Conservation (phyloP, 2,797 vertebrate species). For the Gymnoscopelus braueri region DNA sequence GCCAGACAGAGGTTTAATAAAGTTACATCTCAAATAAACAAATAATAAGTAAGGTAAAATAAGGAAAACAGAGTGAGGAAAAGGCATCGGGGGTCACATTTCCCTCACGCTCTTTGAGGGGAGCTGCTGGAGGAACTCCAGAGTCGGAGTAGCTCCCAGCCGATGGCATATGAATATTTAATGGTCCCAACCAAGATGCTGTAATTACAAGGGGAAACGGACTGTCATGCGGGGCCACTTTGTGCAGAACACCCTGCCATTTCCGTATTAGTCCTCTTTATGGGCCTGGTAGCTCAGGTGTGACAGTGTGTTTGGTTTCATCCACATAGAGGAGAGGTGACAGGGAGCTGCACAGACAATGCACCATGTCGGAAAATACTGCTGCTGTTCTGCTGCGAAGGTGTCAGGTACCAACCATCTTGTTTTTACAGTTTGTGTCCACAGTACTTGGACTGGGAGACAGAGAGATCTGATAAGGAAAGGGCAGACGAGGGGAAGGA, state of each 20-base stretch:
- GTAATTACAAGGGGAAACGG: conserved; percentile 75
- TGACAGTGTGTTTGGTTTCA: conserved; percentile 58
- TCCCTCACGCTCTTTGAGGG: conserved; percentile 36
- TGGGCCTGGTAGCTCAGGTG: conserved; percentile 67
- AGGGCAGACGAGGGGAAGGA: conserved; percentile 4
- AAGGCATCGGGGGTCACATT: conserved; percentile 13
- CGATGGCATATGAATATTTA: conserved; percentile 75
- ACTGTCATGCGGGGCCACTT: conserved; percentile 68
- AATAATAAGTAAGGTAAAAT: no score
- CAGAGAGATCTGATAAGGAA: conserved; percentile 26
- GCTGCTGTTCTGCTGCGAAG: conserved; percentile 17
- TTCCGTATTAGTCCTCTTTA: conserved; percentile 63
- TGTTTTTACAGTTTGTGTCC: conserved; percentile 17
- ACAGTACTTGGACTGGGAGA: conserved; percentile 21
- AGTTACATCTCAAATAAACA: no score
- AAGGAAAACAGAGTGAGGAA: no score
- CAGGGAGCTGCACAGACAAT: conserved; percentile 40
- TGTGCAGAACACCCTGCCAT: conserved; percentile 60
- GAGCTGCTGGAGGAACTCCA: conserved; percentile 47
- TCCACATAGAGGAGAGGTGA: conserved; percentile 45
- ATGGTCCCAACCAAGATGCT: conserved; percentile 71
- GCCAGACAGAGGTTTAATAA: no score
- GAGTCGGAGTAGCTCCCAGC: conserved; percentile 50
- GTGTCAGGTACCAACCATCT: conserved; percentile 34
- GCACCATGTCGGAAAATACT: conserved; percentile 19